A percentile compares a stretch with the other conserved stretches of the same genome.
These are phyloP conservation scores for Sebastes baramenuke DNA, from an alignment of 2,797 vertebrate species.

Conservation along the genomic window DNA sequence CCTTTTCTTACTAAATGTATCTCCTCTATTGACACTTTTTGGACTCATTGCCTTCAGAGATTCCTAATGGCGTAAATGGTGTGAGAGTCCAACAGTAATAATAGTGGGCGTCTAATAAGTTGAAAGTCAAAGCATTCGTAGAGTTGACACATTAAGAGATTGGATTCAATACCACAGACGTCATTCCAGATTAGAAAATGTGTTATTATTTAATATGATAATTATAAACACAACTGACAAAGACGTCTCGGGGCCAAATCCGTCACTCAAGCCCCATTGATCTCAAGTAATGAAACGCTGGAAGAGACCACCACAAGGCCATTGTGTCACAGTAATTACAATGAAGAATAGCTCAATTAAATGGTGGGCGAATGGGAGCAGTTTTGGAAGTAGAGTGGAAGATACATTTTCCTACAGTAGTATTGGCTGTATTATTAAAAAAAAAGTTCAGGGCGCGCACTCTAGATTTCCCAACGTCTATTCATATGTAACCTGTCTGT, in stretches of 20 bases:
- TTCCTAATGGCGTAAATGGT: slow-evolving; percentile 4
- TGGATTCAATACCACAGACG: slow-evolving; percentile 20
- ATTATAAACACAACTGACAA: slow-evolving; percentile 43
- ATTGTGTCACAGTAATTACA: slow-evolving; percentile 60
- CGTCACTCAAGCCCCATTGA: slow-evolving; percentile 63
- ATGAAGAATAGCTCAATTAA: slow-evolving; percentile 68
- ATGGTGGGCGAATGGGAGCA: slow-evolving; percentile 18
- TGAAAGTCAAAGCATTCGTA: slow-evolving; percentile 13
- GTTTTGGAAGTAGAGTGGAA: slow-evolving; percentile 25
- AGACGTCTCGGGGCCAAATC: slow-evolving; percentile 32
- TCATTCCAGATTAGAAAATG: slow-evolving; percentile 20
- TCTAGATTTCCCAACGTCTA: background rate
- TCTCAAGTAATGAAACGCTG: slow-evolving; percentile 66
- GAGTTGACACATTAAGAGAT: slow-evolving; percentile 21
- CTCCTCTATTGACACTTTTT: background rate
- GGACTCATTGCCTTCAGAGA: background rate
- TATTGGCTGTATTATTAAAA: background rate
- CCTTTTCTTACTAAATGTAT: background rate
- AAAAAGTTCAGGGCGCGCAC: background rate
- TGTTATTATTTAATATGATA: slow-evolving; percentile 38
- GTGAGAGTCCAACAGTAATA: slow-evolving; percentile 9
- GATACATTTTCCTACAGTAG: slow-evolving; percentile 19
- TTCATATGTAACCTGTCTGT: background rate
- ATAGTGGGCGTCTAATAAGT: slow-evolving; percentile 10
- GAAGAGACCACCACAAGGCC: slow-evolving; percentile 52